Percentiles rank a stretch among this genome's conserved stretches.
These are phyloP conservation scores for Merops nubicus DNA, from an alignment of 2,113 vertebrate genomes.

Conservation along the genomic window DNA sequence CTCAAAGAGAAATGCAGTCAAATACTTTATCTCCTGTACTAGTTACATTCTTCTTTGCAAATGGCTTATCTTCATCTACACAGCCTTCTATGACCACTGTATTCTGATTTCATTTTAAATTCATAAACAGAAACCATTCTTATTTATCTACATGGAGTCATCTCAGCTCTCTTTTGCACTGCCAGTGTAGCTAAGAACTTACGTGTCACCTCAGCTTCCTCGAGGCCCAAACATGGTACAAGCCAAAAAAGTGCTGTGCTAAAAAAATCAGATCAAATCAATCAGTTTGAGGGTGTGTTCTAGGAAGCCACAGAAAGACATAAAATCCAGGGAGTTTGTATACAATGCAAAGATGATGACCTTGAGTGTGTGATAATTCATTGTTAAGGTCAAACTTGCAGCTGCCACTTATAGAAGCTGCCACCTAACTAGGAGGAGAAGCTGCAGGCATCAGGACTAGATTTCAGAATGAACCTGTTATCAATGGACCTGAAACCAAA, in stretches of 20 bases:
- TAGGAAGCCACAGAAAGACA: background rate
- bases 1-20: background rate
- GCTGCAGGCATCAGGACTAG: background rate
- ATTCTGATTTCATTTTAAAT: background rate
- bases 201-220: background rate
- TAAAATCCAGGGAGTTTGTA: background rate
- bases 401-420: too few relatives aligned
- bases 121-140: background rate
- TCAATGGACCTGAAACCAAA: background rate
- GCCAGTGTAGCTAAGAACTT: background rate
- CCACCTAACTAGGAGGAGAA: background rate
- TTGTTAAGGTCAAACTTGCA: too few relatives aligned
- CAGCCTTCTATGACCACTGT: background rate
- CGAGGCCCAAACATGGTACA: background rate
- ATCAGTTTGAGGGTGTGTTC: background rate
- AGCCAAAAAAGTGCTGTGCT: background rate
- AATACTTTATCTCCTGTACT: background rate
- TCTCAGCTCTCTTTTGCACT: background rate
- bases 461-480: background rate
- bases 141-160: background rate
- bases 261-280: too few relatives aligned
- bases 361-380: too few relatives aligned
- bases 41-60: background rate
- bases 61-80: background rate
- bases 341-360: background rate